phyloP scores from a whole-genome alignment of 2,797 vertebrate species.

The Anabacerthia variegaticeps region DNA sequence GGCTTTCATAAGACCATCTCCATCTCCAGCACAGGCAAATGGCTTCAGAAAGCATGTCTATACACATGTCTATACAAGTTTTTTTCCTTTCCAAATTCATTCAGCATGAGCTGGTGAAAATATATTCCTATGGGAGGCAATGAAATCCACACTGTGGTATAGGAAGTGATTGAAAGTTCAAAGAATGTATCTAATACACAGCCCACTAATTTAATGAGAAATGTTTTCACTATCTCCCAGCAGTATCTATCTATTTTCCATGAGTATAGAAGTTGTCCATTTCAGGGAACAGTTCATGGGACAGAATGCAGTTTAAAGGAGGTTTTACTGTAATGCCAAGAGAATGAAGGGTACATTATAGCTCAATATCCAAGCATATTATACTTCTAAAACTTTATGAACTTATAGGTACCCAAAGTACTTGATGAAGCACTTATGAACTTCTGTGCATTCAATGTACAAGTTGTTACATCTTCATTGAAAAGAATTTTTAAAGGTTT shows the following conservation, averaged over 20 bases:
- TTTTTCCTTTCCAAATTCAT: not conserved
- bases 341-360: not conserved
- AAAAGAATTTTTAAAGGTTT: not conserved
- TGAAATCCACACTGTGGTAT: fast-evolving
- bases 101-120: not conserved
- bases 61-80: too few relatives aligned
- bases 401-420: not conserved
- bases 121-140: not conserved
- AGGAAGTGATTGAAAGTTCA: not conserved
- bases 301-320: not conserved
- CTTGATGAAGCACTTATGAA: fast-evolving
- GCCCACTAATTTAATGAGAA: not conserved
- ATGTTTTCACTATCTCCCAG: not conserved
- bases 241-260: not conserved
- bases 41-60: not conserved
- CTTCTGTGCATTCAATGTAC: not conserved
- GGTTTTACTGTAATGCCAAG: not conserved
- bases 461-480: not conserved
- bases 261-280: not conserved
- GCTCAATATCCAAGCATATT: not conserved
- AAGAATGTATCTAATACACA: not conserved
- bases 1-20: not conserved
- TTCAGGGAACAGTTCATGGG: not conserved
- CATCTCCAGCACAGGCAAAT: not conserved
- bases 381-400: not conserved